A percentile compares a stretch with the other conserved stretches of the same genome.
Conservation (phyloP, 2,888 invertebrate species). For the Euclidia mi region DNA sequence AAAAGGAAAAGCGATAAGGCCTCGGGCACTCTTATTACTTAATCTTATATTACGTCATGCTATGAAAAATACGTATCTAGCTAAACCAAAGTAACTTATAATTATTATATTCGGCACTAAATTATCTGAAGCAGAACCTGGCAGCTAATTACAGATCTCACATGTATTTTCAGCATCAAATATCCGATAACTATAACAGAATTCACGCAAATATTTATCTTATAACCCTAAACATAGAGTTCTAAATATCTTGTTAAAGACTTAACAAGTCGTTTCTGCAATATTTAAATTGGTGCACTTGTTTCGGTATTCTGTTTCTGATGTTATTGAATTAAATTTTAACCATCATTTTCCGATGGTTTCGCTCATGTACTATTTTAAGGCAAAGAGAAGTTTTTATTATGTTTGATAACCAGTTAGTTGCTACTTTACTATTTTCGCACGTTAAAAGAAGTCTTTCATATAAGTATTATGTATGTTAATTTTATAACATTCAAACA, state of each 20-base stretch:
- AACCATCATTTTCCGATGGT: conserved; percentile 24
- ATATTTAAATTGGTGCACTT: conserved; percentile 53
- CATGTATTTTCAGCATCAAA: conserved; percentile 53
- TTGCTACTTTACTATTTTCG: too few relatives aligned
- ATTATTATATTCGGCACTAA: conserved; percentile 61
- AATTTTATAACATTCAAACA: too few relatives aligned
- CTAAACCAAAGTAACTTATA: conserved; percentile 24
- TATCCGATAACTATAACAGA: conserved; percentile 22
- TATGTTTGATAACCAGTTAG: too few relatives aligned
- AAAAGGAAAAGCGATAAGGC: too few relatives aligned
- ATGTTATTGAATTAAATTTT: conserved; percentile 45
- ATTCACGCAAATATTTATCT: background rate
- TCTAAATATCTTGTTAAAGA: background rate
- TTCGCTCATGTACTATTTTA: conserved; percentile 8
- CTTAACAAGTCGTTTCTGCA: background rate
- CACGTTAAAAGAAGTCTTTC: too few relatives aligned
- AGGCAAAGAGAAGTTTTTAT: background rate
- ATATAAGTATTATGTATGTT: too few relatives aligned
- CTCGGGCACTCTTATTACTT: too few relatives aligned
- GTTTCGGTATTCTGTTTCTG: conserved; percentile 31
- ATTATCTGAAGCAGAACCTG: conserved; percentile 62
- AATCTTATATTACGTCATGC: too few relatives aligned
- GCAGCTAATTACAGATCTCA: conserved; percentile 66
- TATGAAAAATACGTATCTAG: too few relatives aligned
- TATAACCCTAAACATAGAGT: background rate